Evolutionary conservation across 2,113 vertebrate species (phyloP).

Genomic region (Carettochelys insculpta): DNA sequence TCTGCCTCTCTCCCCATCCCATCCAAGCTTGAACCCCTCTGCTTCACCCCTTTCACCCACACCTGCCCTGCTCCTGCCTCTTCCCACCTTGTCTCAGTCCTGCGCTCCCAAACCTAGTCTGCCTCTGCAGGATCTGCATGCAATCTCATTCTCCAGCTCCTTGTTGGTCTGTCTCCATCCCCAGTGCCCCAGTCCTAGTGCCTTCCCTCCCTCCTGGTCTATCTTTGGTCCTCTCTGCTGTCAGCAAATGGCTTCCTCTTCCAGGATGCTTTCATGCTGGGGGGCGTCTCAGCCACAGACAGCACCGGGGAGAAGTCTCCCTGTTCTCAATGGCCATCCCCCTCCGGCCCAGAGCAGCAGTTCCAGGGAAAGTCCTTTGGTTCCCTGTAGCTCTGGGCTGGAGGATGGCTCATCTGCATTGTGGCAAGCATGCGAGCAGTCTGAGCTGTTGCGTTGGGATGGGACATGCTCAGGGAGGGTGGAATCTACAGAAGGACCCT

Average conservation of each 20-base stretch:
- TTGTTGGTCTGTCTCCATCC: background rate
- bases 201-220: background rate
- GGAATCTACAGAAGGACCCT: background rate
- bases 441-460: background rate
- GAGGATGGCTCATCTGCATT: background rate
- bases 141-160: background rate
- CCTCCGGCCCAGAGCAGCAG: background rate
- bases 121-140: background rate
- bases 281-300: background rate
- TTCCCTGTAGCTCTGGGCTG: background rate
- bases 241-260: too few species aligned
- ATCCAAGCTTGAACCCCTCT: background rate
- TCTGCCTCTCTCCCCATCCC: background rate
- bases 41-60: background rate
- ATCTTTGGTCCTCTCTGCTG: background rate
- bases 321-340: background rate
- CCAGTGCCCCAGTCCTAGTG: background rate
- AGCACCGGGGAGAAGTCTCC: background rate
- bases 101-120: background rate
- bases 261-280: too few species aligned
- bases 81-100: too few species aligned
- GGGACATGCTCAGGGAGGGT: background rate
- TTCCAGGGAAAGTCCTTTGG: background rate
- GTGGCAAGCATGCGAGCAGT: background rate
- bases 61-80: background rate